phyloP scores from a whole-genome alignment of 53 echinoderm and acorn worm species.

The Holothuria leucospilota region DNA sequence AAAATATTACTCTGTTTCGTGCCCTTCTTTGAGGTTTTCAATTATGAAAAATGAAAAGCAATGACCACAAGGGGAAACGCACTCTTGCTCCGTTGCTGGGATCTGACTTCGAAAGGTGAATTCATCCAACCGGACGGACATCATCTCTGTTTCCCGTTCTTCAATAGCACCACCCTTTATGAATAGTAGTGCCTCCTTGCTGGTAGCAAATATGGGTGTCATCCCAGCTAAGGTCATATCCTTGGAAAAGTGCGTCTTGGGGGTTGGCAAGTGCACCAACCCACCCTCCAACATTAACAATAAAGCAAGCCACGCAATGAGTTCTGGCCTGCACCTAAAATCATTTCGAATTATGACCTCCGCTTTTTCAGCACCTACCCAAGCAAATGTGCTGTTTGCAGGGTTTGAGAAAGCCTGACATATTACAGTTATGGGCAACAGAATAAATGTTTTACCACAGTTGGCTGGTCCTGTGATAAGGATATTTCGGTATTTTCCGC shows the following conservation, averaged over 20 bases:
- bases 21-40: background rate
- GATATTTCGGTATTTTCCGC: too few species aligned
- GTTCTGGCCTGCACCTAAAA: conserved; percentile 27
- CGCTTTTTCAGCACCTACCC: conserved; percentile 58
- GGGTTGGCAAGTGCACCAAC: conserved; percentile 37
- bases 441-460: background rate
- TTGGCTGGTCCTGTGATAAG: too few species aligned
- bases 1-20: background rate
- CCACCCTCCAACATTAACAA: conserved; percentile 53
- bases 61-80: conserved; percentile 1
- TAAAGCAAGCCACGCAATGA: conserved; percentile 52
- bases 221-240: conserved; percentile 30
- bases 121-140: background rate
- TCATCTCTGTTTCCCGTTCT: conserved; percentile 2
- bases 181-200: conserved; percentile 40
- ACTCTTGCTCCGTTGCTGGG: conserved; percentile 8
- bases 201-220: conserved; percentile 54
- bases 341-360: conserved; percentile 49
- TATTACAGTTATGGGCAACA: background rate
- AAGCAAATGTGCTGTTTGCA: conserved; percentile 34
- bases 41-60: background rate
- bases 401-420: background rate
- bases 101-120: conserved; percentile 25
- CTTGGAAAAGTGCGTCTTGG: conserved; percentile 51
- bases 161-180: conserved; percentile 48